Evolutionary conservation across 2,888 invertebrate genomes (phyloP).

Genomic region (Heteromurus nitidus): DNA sequence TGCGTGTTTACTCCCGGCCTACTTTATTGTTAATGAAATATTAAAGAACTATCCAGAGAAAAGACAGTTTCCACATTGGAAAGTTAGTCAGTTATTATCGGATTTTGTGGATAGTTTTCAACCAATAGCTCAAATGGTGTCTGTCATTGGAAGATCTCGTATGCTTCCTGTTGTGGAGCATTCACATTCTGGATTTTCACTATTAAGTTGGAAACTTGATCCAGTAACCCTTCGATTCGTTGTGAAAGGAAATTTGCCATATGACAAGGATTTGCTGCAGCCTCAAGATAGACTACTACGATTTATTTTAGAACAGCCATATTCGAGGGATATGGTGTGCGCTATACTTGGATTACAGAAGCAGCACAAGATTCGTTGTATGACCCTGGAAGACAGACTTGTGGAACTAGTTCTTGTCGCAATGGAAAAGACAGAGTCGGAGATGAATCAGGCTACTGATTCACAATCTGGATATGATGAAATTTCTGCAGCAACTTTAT

Average conservation of each 20-base stretch:
- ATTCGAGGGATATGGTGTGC: constrained; percentile 96
- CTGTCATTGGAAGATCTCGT: constrained; percentile 90
- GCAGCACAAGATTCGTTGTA: constrained; percentile 91
- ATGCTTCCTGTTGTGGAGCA: constrained; percentile 96
- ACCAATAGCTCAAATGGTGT: constrained; percentile 95
- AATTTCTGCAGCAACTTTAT: constrained; percentile 82
- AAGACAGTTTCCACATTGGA: constrained; percentile 92
- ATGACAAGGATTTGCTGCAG: constrained; percentile 89
- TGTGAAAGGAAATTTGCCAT: constrained; percentile 88
- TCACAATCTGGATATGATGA: constrained; percentile 80
- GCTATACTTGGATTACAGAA: constrained; percentile 95
- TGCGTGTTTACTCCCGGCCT: constrained; percentile 93
- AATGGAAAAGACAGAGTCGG: constrained; percentile 90
- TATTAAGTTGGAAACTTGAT: constrained; percentile 95
- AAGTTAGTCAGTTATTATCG: constrained; percentile 88
- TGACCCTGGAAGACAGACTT: constrained; percentile 92
- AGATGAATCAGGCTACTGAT: constrained; percentile 75
- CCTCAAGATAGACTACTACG: constrained; percentile 91
- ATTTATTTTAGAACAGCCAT: constrained; percentile 95
- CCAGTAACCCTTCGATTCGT: constrained; percentile 85
- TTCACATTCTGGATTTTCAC: constrained; percentile 90
- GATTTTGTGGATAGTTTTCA: constrained; percentile 95
- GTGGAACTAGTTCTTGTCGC: constrained; percentile 93
- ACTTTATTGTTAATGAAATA: constrained; percentile 96
- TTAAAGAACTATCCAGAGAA: constrained; percentile 90